Evolutionary conservation across 2,113 vertebrate genomes (phyloP).

Genomic region (Picathartes gymnocephalus): DNA sequence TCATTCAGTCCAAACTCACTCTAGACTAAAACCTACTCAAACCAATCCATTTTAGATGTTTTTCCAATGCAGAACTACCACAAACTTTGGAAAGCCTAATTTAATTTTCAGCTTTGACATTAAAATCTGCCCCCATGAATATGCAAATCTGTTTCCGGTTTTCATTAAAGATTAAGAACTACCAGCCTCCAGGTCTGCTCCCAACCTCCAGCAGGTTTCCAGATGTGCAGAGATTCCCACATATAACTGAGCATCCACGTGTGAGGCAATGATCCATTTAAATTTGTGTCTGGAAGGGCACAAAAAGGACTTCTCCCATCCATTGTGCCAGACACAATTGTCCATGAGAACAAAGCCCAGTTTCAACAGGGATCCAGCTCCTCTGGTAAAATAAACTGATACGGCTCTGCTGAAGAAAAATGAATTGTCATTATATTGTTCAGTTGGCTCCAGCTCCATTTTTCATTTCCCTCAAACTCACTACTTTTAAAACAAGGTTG

Average conservation of each 20-base stretch:
- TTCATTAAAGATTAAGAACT: neutral
- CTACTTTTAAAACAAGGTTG: neutral
- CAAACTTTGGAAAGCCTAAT: neutral
- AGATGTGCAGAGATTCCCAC: neutral
- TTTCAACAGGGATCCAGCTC: neutral
- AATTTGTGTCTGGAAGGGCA: neutral
- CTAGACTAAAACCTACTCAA: neutral
- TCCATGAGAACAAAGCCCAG: accelerated
- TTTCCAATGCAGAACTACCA: neutral
- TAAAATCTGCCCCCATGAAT: neutral
- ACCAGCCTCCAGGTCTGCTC: neutral
- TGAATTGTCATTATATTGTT: neutral
- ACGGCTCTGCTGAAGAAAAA: neutral
- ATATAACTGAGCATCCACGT: accelerated
- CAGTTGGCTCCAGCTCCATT: neutral
- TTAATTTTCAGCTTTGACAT: neutral
- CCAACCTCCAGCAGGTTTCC: neutral
- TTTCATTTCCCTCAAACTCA: neutral
- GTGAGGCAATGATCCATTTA: neutral
- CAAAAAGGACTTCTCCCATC: neutral
- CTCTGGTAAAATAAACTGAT: neutral
- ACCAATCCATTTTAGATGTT: neutral
- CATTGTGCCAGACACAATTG: neutral
- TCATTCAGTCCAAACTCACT: neutral
- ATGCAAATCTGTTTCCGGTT: neutral